Percentiles rank a stretch among this genome's conserved stretches.
These are phyloP conservation scores for Odontophorus gujanensis DNA, from an alignment of 2,113 vertebrate species.

Conservation along the genomic window DNA sequence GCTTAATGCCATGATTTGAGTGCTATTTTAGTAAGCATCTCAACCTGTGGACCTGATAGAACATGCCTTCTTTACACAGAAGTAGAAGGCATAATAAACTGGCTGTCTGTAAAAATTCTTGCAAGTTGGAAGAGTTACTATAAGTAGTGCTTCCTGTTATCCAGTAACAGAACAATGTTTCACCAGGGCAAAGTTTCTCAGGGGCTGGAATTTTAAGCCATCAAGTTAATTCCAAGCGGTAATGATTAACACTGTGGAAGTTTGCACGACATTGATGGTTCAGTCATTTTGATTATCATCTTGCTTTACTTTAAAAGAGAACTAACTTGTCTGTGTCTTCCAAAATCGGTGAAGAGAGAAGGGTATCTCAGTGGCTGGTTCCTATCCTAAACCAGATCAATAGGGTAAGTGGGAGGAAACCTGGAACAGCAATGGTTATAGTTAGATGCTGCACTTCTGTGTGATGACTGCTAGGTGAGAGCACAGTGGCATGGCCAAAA, in stretches of 20 bases:
- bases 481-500: background rate
- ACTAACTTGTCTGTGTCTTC: background rate
- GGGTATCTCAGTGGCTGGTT: background rate
- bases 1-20: background rate
- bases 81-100: background rate
- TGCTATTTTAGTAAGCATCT: background rate
- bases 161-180: background rate
- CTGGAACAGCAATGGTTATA: background rate
- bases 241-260: background rate
- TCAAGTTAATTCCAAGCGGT: background rate
- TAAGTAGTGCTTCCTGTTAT: background rate
- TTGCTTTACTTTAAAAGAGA: background rate
- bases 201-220: background rate
- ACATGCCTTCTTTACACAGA: fast-evolving
- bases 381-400: background rate
- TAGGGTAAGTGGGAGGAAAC: background rate
- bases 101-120: background rate
- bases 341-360: background rate
- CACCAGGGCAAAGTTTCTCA: background rate
- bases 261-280: background rate
- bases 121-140: background rate
- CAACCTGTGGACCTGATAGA: background rate
- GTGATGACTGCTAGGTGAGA: background rate
- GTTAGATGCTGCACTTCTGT: background rate
- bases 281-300: background rate